These are phyloP conservation scores for Bactericera cockerelli DNA, from an alignment of 1,140 invertebrate species.

Conservation along the genomic window DNA sequence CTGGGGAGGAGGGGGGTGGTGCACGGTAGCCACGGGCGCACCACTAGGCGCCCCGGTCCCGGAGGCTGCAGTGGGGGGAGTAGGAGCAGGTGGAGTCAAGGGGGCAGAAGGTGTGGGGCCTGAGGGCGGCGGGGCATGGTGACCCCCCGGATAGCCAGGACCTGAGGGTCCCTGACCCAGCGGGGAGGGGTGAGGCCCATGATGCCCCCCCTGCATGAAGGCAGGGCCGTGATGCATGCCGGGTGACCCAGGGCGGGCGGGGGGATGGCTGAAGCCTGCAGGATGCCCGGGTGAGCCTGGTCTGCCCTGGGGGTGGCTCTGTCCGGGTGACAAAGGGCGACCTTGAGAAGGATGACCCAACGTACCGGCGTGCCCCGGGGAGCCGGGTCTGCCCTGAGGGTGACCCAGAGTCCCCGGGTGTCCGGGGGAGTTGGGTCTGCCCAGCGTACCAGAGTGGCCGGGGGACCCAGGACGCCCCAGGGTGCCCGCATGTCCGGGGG, in stretches of 20 bases:
- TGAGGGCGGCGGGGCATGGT: constrained; percentile 14
- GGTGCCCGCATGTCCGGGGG: neutral
- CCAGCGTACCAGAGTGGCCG: neutral
- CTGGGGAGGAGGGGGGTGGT: constrained; percentile 5
- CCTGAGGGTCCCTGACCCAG: constrained; percentile 25
- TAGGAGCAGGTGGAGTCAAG: neutral
- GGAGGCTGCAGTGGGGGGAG: neutral
- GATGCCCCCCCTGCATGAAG: constrained; percentile 21
- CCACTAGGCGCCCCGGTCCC: neutral
- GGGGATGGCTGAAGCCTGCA: neutral
- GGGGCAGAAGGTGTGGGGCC: neutral
- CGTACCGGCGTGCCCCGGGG: neutral
- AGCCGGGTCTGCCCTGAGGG: neutral
- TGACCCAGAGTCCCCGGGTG: neutral
- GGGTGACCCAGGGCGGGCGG: neutral
- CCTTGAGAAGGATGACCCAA: neutral
- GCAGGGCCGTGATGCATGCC: neutral
- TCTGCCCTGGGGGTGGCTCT: neutral
- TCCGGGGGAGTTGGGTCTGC: neutral
- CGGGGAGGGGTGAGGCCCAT: constrained; percentile 24
- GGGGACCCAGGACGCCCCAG: neutral
- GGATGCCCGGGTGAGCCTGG: neutral
- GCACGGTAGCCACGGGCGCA: neutral
- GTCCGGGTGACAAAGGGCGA: neutral
- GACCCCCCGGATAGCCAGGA: constrained; percentile 25